Base-by-base conservation (phyloP, 1,140 invertebrate genomes). In the Drosophila sturtevanti region DNA sequence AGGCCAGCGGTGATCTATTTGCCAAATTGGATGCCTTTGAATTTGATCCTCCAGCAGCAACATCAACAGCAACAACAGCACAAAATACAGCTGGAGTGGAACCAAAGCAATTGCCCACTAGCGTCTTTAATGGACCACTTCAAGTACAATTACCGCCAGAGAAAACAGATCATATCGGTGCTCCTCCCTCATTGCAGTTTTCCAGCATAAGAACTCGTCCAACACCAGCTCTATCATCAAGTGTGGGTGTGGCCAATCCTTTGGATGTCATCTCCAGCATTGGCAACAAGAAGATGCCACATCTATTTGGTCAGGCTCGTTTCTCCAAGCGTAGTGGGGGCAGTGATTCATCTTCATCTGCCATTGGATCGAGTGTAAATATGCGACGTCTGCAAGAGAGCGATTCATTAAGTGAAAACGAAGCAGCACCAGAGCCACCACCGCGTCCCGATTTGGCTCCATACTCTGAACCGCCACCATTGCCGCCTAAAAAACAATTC, bases 401-500 rank as follows among this genome's bases (percentile, higher is more conserved):
- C 41, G 91, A 92, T 60, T 92, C 91, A 7, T 68, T 92, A 91
- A 82, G 92, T 92, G 87, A 93, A 93, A 77, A 92, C 9, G 91
- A 92, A 62, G 44, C 92, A 76, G 94, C 94, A 16, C 96, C 95
- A 0, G 94, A 96, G 92, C 94, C 94, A 21, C 96, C 95, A 11
- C 95, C 95, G 1, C 92, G 96, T 58, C 95, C 94, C 1, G 93
- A 92, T 62, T 89, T 91, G 63, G 90, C 92, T 68, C 86, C 84
- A 68, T 87, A 94, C 87, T 91, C 92, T 89, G 92, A 97, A 72
- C 97, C 97, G 0, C 97, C 97, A 9, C 97, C 97, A 1, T 92
- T 97, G 63, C 96, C 96, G 2, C 97, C 97, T 0, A 97, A 97
- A 91, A 97, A 97, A 82, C 94, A 95, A 68, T 92, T 92, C 54